phyloP scores from a whole-genome alignment of 1,140 invertebrate genomes.

The Megalopta genalis region DNA sequence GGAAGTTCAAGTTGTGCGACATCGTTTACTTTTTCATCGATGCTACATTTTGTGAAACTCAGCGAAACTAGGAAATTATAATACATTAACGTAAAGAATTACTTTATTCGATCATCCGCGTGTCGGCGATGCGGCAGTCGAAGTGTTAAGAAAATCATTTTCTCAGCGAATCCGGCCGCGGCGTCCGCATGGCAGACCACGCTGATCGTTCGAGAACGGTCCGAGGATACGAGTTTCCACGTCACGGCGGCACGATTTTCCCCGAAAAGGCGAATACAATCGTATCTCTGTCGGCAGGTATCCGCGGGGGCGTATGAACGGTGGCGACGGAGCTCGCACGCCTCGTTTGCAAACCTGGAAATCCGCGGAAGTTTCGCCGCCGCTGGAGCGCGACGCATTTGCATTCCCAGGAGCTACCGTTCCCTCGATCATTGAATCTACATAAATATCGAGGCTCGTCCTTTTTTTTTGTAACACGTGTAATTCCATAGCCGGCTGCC shows the following conservation, averaged over 20 bases:
- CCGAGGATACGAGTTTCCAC: constrained; percentile 64
- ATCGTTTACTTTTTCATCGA: too few species aligned
- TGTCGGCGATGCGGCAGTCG: too few species aligned
- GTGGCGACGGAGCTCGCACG: constrained; percentile 27
- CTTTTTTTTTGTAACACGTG: constrained; percentile 68
- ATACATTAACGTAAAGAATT: too few species aligned
- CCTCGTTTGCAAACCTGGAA: constrained; percentile 24
- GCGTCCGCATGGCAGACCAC: not conserved
- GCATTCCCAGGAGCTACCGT: constrained; percentile 71
- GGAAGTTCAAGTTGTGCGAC: too few species aligned
- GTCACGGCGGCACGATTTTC: constrained; percentile 65
- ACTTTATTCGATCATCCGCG: too few species aligned
- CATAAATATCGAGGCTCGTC: constrained; percentile 67
- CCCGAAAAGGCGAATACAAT: constrained; percentile 57
- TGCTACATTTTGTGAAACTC: too few species aligned
- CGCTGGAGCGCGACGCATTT: constrained; percentile 67
- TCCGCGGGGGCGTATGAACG: constrained; percentile 11
- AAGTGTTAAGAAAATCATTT: too few species aligned
- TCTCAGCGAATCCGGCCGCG: not conserved
- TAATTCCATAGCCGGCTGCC: constrained; percentile 57
- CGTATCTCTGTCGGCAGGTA: constrained; percentile 52
- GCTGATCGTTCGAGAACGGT: constrained; percentile 31
- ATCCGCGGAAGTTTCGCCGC: constrained; percentile 34
- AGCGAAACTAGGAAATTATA: too few species aligned
- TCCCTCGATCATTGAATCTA: constrained; percentile 63